Evolutionary conservation across 2,113 vertebrate species (phyloP).

Genomic region (Pachyramphus minor): DNA sequence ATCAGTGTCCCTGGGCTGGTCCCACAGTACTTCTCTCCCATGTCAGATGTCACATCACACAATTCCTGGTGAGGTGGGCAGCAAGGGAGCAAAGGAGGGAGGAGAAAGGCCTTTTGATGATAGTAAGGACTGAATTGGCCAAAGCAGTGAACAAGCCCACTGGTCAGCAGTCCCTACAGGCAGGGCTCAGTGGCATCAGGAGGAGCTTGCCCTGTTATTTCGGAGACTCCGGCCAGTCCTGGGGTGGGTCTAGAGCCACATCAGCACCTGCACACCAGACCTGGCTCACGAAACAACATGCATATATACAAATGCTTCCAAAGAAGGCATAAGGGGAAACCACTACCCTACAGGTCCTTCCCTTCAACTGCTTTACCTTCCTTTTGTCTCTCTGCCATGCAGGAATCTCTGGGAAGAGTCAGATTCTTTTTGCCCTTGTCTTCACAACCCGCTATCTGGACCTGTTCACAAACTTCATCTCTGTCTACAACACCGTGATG

Average conservation of each 20-base stretch:
- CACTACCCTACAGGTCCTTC: background rate
- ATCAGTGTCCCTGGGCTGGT: background rate
- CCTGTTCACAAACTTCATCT: constrained; percentile 79
- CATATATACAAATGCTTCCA: background rate
- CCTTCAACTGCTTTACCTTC: background rate
- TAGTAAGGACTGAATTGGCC: background rate
- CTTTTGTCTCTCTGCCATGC: background rate
- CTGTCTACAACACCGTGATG: constrained; percentile 81
- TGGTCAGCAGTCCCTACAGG: fast-evolving
- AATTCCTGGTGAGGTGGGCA: background rate
- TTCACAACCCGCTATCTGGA: constrained; percentile 83
- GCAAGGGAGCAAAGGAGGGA: background rate
- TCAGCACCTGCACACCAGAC: background rate
- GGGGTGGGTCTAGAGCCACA: background rate
- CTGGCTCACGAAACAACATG: background rate
- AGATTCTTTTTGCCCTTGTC: constrained; percentile 78
- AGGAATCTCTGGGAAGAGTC: constrained; percentile 85
- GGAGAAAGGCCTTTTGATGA: background rate
- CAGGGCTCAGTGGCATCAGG: background rate
- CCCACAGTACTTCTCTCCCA: background rate
- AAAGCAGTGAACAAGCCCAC: background rate
- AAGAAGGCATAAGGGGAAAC: background rate
- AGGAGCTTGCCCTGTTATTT: background rate
- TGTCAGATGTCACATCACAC: background rate
- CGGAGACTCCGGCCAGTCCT: background rate